These are phyloP conservation scores for Chrysodeixis includens DNA, from an alignment of 2,888 invertebrate genomes.

Conservation along the genomic window DNA sequence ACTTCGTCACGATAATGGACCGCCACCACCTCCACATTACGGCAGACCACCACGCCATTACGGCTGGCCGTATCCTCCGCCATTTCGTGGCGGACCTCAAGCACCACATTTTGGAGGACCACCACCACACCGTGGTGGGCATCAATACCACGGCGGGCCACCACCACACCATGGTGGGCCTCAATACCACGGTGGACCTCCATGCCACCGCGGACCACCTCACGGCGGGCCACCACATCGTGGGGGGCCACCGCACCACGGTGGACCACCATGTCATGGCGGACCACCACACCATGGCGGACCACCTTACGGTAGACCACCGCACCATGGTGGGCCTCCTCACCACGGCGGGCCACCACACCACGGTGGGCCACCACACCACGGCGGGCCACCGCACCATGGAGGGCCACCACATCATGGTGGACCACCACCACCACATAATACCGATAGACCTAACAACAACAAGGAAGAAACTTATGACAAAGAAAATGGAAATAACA, in stretches of 20 bases:
- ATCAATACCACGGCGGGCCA: constrained; percentile 21
- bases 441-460: constrained; percentile 2
- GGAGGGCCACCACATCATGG: constrained; percentile 5
- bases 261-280: constrained; percentile 9
- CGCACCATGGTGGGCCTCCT: constrained; percentile 15
- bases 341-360: constrained; percentile 14
- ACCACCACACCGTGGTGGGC: constrained; percentile 14
- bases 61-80: constrained; percentile 13
- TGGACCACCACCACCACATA: constrained; percentile 9
- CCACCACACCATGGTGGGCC: constrained; percentile 22
- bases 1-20: constrained; percentile 15
- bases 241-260: constrained; percentile 11
- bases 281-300: constrained; percentile 6
- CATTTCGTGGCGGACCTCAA: constrained; percentile 17
- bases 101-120: constrained; percentile 28
- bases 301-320: not conserved
- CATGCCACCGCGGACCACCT: constrained; percentile 1
- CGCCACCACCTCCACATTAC: constrained; percentile 3
- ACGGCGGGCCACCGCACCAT: constrained; percentile 13
- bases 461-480: constrained; percentile 10
- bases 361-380: constrained; percentile 7
- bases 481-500: constrained; percentile 10
- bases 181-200: constrained; percentile 12
- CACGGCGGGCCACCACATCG: not conserved
- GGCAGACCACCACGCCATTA: not conserved